These are phyloP conservation scores for Disparrhopalites patrizii DNA, from an alignment of 2,888 invertebrate species.

Conservation along the genomic window DNA sequence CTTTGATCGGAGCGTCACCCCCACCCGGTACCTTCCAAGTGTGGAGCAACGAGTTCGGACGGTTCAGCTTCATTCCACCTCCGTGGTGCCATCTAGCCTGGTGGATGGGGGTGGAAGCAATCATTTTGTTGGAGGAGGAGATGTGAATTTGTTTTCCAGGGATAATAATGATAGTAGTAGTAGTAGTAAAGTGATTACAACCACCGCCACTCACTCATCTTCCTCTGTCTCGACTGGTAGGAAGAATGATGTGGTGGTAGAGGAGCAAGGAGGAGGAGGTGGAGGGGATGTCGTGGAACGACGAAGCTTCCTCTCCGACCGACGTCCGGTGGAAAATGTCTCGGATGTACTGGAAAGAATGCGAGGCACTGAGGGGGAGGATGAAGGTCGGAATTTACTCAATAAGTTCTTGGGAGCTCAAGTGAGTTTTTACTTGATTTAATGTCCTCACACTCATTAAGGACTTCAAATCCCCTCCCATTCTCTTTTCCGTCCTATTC, in stretches of 20 bases:
- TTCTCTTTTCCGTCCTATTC: neutral
- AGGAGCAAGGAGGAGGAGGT: neutral
- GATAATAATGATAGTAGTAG: neutral
- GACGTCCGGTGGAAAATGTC: slow-evolving; percentile 66
- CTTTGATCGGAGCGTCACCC: neutral
- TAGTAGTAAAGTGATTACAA: neutral
- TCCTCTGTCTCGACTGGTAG: neutral
- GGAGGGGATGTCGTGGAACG: neutral
- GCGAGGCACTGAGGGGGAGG: slow-evolving; percentile 67
- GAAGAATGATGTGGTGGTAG: neutral
- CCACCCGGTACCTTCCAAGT: neutral
- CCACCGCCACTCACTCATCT: too few relatives aligned
- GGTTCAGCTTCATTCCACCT: neutral
- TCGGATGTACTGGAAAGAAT: slow-evolving; percentile 72
- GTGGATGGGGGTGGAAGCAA: too few relatives aligned
- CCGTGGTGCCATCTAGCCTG: neutral
- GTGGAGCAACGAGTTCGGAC: slow-evolving; percentile 6
- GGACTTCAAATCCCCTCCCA: neutral
- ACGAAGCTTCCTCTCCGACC: slow-evolving; percentile 66
- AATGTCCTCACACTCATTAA: neutral
- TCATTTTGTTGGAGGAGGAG: too few relatives aligned
- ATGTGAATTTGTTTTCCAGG: neutral
- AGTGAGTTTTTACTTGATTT: slow-evolving; percentile 52
- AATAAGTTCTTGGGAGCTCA: slow-evolving; percentile 80
- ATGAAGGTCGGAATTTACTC: slow-evolving; percentile 60